phyloP scores from a whole-genome alignment of 2,888 invertebrate genomes.

The Macaria liturata region DNA sequence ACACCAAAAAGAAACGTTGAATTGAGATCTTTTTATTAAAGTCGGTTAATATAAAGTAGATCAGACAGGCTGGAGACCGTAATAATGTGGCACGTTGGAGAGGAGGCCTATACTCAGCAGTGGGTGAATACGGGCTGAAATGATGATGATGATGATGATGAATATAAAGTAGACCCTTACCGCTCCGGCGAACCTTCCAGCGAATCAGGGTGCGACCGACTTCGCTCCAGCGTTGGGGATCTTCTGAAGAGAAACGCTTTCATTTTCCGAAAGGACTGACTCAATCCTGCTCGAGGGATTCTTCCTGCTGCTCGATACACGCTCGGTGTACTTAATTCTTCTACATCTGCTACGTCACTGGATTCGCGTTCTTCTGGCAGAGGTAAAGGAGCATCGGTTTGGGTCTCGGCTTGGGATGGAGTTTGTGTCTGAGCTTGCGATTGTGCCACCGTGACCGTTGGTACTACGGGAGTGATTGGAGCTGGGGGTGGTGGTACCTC shows the following conservation, averaged over 20 bases:
- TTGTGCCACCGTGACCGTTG: neutral
- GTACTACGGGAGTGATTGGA: constrained; percentile 2
- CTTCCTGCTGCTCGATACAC: constrained; percentile 35
- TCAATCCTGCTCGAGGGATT: constrained; percentile 61
- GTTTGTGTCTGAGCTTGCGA: constrained; percentile 12
- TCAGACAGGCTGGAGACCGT: too few species aligned
- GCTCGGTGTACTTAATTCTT: constrained; percentile 32
- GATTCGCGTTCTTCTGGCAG: constrained; percentile 20
- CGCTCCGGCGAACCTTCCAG: constrained; percentile 51
- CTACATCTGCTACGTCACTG: constrained; percentile 26
- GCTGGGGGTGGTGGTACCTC: neutral
- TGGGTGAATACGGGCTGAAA: too few species aligned
- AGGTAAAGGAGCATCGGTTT: constrained; percentile 3
- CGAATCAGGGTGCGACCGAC: constrained; percentile 47
- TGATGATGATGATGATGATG: too few species aligned
- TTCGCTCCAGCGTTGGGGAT: constrained; percentile 38
- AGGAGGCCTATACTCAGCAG: too few species aligned
- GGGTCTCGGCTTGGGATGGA: constrained; percentile 4
- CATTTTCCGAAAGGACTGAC: constrained; percentile 57
- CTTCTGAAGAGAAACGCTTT: constrained; percentile 53
- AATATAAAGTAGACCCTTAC: constrained; percentile 34
- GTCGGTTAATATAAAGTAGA: too few species aligned
- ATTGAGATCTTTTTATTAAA: too few species aligned
- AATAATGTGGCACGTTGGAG: too few species aligned
- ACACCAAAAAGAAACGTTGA: too few species aligned